Conservation (phyloP, 2,113 vertebrate species). For the Aepyceros melampus region DNA sequence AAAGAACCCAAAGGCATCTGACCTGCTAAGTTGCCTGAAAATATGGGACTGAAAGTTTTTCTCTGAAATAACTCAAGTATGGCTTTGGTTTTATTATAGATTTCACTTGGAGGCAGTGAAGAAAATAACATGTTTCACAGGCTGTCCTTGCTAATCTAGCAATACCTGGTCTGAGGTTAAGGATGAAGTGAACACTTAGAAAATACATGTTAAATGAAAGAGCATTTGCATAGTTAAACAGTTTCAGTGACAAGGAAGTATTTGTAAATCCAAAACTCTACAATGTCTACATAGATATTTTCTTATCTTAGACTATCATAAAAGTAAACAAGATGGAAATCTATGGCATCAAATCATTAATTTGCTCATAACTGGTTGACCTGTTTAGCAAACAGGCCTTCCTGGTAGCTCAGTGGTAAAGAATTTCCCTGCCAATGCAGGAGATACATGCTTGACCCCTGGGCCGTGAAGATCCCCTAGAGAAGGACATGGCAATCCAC, state of each 20-base stretch:
- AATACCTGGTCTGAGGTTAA: background rate
- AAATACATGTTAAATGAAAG: background rate
- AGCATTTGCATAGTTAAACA: background rate
- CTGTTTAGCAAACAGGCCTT: background rate
- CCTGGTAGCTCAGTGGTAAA: background rate
- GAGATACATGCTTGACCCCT: background rate
- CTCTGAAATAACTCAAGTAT: slow-evolving; percentile 57
- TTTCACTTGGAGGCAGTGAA: slow-evolving; percentile 43
- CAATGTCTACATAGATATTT: background rate
- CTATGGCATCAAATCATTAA: background rate
- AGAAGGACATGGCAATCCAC: background rate
- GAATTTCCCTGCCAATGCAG: background rate
- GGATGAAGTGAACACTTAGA: background rate
- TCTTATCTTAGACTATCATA: background rate
- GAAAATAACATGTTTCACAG: slow-evolving; percentile 17
- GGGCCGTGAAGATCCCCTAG: background rate
- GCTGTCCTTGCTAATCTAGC: background rate
- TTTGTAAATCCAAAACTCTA: background rate
- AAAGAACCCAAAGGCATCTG: slow-evolving; percentile 27
- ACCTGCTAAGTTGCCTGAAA: slow-evolving; percentile 48
- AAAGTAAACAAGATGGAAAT: background rate
- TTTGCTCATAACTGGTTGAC: background rate
- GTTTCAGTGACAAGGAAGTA: background rate
- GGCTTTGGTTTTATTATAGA: slow-evolving; percentile 46
- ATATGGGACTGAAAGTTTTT: slow-evolving; percentile 32